These are phyloP conservation scores for Dysidea cf. avara DNA, from an alignment of 37 sponge, comb jelly and placozoan species.

Conservation along the genomic window DNA sequence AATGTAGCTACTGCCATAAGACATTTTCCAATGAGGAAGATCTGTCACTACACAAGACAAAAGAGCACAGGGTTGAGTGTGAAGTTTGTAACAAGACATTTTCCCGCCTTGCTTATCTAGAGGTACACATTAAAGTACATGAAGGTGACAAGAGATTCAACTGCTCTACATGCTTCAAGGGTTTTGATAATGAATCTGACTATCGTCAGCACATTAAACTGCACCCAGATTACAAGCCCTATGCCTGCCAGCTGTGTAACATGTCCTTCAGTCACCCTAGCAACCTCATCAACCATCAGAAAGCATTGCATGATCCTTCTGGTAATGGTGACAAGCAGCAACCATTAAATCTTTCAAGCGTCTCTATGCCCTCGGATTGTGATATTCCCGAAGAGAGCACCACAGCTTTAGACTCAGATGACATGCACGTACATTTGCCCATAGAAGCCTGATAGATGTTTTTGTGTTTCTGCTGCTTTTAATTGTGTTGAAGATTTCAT, in stretches of 20 bases:
- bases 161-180: slow-evolving; percentile 45
- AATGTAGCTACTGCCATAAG: slow-evolving; percentile 55
- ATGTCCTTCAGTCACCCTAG: slow-evolving; percentile 22
- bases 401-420: too few relatives aligned
- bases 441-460: too few relatives aligned
- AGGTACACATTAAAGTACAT: slow-evolving; percentile 66
- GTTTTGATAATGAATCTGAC: slow-evolving; percentile 35
- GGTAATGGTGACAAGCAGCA: too few relatives aligned
- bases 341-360: too few relatives aligned
- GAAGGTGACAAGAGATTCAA: slow-evolving; percentile 36
- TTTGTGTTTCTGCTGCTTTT: too few relatives aligned
- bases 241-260: slow-evolving; percentile 45
- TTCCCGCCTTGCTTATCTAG: slow-evolving; percentile 58
- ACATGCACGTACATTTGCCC: too few relatives aligned
- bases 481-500: too few relatives aligned
- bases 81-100: slow-evolving; percentile 60
- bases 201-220: slow-evolving; percentile 67
- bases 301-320: too few relatives aligned
- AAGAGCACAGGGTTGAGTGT: slow-evolving; percentile 60
- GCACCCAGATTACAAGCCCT: slow-evolving; percentile 41
- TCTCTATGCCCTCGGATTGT: too few relatives aligned
- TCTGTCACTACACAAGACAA: slow-evolving; percentile 36
- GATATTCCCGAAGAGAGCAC: too few relatives aligned
- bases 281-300: slow-evolving; percentile 40
- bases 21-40: slow-evolving; percentile 26